Conservation (phyloP, 2,888 invertebrate genomes). For the Eledone cirrhosa region DNA sequence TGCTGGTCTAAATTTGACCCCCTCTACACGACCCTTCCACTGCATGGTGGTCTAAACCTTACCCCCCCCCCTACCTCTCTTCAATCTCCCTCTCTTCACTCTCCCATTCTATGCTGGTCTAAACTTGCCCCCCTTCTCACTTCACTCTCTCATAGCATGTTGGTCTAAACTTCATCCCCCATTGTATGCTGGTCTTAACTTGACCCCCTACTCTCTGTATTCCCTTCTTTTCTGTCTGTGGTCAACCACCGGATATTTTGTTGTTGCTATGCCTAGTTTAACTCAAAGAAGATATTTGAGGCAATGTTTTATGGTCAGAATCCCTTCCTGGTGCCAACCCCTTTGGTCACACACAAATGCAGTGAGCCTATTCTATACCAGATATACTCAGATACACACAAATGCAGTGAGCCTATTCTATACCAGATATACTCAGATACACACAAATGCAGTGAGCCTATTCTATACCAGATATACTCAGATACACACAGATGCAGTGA, state of each 20-base stretch:
- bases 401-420: no score
- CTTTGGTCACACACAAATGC: no score
- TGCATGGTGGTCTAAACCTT: no score
- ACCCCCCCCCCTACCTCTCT: neutral
- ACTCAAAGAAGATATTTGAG: no score
- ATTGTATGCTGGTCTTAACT: neutral
- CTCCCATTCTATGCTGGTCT: neutral
- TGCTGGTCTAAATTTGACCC: neutral
- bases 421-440: no score
- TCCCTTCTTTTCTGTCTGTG: neutral
- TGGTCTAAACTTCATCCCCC: neutral
- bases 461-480: no score
- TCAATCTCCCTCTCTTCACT: neutral
- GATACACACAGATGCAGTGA: no score
- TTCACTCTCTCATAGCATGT: neutral
- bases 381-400: no score
- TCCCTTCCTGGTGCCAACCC: no score
- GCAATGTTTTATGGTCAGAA: no score
- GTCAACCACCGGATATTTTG: neutral
- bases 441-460: no score
- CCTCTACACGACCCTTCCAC: neutral
- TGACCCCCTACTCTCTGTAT: neutral
- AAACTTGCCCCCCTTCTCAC: neutral
- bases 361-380: no score
- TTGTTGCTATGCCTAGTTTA: neutral